phyloP scores from a whole-genome alignment of 2,797 vertebrate species.

The Pseudocheirus occidentalis region DNA sequence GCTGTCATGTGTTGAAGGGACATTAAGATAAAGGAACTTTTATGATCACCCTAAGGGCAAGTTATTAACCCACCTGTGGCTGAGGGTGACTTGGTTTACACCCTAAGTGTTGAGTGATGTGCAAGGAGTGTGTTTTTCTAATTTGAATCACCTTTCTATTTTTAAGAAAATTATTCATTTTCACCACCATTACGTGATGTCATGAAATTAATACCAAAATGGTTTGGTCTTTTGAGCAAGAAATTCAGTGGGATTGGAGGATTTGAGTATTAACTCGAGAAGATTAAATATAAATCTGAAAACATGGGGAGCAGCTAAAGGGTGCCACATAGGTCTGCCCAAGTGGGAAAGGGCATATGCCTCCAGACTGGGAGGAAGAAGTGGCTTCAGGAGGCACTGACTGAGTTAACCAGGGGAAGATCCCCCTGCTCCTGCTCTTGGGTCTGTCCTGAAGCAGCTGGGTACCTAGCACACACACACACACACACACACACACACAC shows the following conservation, averaged over 20 bases:
- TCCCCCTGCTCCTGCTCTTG: too few species aligned
- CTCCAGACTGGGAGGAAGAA: neutral
- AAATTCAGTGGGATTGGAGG: neutral
- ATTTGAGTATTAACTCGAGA: neutral
- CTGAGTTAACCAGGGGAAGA: too few species aligned
- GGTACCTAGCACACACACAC: too few species aligned
- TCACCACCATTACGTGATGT: neutral
- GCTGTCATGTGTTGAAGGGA: too few species aligned
- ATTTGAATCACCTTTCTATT: neutral
- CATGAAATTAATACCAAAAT: neutral
- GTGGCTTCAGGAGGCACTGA: neutral
- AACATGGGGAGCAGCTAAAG: neutral
- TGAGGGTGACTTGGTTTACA: neutral
- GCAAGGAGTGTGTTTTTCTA: neutral
- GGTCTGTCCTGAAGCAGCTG: too few species aligned
- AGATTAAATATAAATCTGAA: neutral
- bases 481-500: too few species aligned
- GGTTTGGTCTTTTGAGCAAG: neutral
- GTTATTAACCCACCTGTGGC: neutral
- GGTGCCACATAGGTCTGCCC: neutral
- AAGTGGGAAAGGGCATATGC: neutral
- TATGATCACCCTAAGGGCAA: too few species aligned
- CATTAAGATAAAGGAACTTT: too few species aligned
- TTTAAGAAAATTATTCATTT: neutral
- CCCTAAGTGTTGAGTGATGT: too few species aligned